Conservation (phyloP, 2,888 invertebrate genomes). For the Synergus itoensis region DNA sequence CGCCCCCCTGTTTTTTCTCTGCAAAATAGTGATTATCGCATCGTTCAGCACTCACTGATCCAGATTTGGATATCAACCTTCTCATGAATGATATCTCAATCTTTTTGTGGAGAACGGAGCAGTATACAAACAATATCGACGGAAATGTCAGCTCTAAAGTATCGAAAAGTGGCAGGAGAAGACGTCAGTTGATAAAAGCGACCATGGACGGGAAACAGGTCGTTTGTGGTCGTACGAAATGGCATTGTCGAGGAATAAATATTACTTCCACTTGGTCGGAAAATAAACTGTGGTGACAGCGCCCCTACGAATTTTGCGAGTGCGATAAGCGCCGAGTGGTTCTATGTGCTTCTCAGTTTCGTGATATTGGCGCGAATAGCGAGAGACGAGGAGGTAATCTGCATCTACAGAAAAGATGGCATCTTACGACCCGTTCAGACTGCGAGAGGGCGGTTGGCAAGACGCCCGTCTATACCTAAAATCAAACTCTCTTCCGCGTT, state of each 20-base stretch:
- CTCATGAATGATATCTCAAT: neutral
- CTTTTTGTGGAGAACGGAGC: neutral
- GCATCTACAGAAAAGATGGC: slow-evolving; percentile 66
- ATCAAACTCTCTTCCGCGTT: slow-evolving; percentile 51
- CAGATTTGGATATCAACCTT: neutral
- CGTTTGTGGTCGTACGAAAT: slow-evolving; percentile 21
- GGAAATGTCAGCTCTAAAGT: slow-evolving; percentile 3
- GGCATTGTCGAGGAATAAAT: slow-evolving; percentile 40
- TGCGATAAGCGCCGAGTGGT: slow-evolving; percentile 60
- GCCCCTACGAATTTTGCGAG: slow-evolving; percentile 51
- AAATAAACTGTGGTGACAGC: slow-evolving; percentile 43
- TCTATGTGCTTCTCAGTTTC: slow-evolving; percentile 64
- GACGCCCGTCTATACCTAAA: slow-evolving; percentile 55
- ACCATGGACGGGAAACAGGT: slow-evolving; percentile 3
- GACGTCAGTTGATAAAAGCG: slow-evolving; percentile 21
- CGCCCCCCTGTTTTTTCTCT: too few relatives aligned
- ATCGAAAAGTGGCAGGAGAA: slow-evolving; percentile 23
- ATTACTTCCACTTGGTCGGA: slow-evolving; percentile 44
- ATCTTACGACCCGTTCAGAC: slow-evolving; percentile 50
- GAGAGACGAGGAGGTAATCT: slow-evolving; percentile 68
- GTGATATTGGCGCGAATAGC: slow-evolving; percentile 68
- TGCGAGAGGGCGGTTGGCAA: slow-evolving; percentile 58
- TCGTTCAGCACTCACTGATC: neutral
- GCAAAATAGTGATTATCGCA: neutral
- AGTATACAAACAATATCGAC: neutral